A percentile compares a stretch with the other conserved stretches of the same genome.
phyloP scores from a whole-genome alignment of 2,113 vertebrate genomes.

The Machaerirhynchus nigripectus region DNA sequence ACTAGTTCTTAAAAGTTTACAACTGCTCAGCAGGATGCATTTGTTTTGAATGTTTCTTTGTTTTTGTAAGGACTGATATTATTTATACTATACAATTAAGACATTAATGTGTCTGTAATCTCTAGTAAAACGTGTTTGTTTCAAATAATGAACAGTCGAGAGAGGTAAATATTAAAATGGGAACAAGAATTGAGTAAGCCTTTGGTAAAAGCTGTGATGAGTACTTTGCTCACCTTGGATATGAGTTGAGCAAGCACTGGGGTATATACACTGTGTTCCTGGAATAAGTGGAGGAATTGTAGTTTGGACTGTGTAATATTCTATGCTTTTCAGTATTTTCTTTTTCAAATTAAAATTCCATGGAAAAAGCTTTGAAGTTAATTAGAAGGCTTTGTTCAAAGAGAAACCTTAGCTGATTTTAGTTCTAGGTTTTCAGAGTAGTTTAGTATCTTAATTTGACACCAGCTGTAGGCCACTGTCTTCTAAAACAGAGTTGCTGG shows the following conservation, averaged over 20 bases:
- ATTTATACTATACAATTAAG: not conserved
- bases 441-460: not conserved
- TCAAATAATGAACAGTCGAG: not conserved
- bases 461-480: not conserved
- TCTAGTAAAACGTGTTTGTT: not conserved
- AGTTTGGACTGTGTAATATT: not conserved
- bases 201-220: not conserved
- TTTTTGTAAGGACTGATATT: not conserved
- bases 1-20: not conserved
- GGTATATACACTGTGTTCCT: not conserved
- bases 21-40: not conserved
- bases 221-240: not conserved
- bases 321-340: not conserved
- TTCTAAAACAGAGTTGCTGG: not conserved
- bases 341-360: not conserved
- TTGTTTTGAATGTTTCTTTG: not conserved
- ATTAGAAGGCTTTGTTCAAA: not conserved
- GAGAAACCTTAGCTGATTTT: not conserved
- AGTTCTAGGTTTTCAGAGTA: not conserved
- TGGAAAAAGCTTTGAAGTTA: not conserved
- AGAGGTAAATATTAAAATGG: not conserved
- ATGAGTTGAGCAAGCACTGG: not conserved
- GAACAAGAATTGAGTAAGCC: not conserved
- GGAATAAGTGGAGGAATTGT: not conserved
- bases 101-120: not conserved